A percentile compares a stretch with the other conserved stretches of the same genome.
Evolutionary conservation across 1,140 invertebrate genomes (phyloP).

Genomic region (Venustaconcha ellipsiformis): DNA sequence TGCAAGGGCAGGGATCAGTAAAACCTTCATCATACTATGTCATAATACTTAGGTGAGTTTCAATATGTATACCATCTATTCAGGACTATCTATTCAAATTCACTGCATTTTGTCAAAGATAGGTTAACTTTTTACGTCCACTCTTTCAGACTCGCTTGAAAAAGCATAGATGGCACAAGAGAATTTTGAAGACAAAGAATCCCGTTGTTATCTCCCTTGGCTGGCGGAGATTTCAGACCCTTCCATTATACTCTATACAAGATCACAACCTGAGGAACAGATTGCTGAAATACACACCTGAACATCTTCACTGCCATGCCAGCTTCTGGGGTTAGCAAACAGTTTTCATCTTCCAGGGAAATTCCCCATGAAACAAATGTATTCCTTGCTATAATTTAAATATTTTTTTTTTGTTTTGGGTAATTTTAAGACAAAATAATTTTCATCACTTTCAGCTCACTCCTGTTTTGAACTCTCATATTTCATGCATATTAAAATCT

Average conservation of each 20-base stretch:
- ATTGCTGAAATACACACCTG: slow-evolving; percentile 95
- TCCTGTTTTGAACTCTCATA: no score
- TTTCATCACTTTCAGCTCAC: no score
- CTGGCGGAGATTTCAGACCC: slow-evolving; percentile 97
- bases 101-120: not conserved
- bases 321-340: slow-evolving; percentile 87
- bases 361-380: not conserved
- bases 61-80: no score
- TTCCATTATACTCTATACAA: slow-evolving; percentile 90
- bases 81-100: no score
- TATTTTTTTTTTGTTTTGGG: no score
- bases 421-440: no score
- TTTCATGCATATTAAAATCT: no score
- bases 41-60: no score
- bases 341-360: not conserved
- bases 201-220: slow-evolving; percentile 97
- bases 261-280: slow-evolving; percentile 96
- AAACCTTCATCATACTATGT: no score
- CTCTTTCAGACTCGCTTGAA: slow-evolving; percentile 80
- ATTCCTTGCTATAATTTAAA: no score
- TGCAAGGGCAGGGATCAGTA: no score
- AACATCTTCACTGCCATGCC: slow-evolving; percentile 95
- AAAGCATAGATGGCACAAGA: slow-evolving; percentile 97
- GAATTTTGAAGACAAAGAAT: slow-evolving; percentile 95
- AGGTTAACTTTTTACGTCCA: not conserved